A percentile compares a stretch with the other conserved stretches of the same genome.
Evolutionary conservation across 2,113 vertebrate species (phyloP).

Genomic region (Malurus melanocephalus): DNA sequence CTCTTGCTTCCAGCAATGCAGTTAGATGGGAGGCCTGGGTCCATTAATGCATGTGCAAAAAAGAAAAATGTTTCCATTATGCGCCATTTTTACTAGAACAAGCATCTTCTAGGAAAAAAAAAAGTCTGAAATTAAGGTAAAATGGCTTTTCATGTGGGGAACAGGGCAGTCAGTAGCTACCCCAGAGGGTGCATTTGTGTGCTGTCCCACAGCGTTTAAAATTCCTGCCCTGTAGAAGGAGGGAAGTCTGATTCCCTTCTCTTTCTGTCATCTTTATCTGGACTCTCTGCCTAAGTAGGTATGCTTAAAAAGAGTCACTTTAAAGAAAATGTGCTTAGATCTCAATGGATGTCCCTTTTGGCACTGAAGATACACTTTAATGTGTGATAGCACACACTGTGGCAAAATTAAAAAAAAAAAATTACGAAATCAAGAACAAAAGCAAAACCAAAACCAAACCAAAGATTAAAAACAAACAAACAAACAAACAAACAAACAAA

Average conservation of each 20-base stretch:
- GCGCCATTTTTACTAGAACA: not conserved
- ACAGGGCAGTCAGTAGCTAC: not conserved
- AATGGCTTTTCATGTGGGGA: not conserved
- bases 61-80: not conserved
- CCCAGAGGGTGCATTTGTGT: not conserved
- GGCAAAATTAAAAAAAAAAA: not conserved
- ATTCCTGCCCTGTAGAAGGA: constrained; percentile 5
- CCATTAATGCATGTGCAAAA: not conserved
- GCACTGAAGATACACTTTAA: not conserved
- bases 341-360: not conserved
- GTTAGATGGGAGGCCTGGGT: not conserved
- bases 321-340: constrained; percentile 8
- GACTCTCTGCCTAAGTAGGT: not conserved
- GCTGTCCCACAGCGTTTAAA: not conserved
- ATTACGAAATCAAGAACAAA: no score
- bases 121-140: constrained; percentile 1
- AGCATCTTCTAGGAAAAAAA: not conserved
- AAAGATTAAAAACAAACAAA: no score
- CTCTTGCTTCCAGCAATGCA: not conserved
- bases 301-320: not conserved
- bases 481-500: no score
- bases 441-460: no score
- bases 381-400: not conserved
- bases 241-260: not conserved
- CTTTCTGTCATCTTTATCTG: not conserved